Percentiles rank a stretch among this genome's conserved stretches.
Evolutionary conservation across 2,888 invertebrate species (phyloP).

Genomic region (Mantis religiosa): DNA sequence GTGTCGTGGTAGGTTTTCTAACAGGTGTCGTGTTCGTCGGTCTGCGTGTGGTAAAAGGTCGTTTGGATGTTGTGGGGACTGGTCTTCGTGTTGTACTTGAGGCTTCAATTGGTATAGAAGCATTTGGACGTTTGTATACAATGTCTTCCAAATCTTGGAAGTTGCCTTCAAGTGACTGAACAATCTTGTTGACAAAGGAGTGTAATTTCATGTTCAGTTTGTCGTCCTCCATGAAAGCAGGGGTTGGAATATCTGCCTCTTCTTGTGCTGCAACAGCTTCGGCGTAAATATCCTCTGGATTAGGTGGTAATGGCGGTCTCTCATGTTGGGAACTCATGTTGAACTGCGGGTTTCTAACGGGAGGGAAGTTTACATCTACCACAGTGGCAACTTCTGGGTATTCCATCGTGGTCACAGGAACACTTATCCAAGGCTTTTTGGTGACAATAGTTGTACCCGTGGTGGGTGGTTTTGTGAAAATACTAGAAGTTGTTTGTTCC

Average conservation of each 20-base stretch:
- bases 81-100: constrained; percentile 31
- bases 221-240: constrained; percentile 71
- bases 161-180: constrained; percentile 76
- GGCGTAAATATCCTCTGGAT: constrained; percentile 46
- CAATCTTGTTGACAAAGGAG: constrained; percentile 76
- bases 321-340: constrained; percentile 60
- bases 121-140: constrained; percentile 50
- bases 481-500: background rate
- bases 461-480: background rate
- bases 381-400: background rate
- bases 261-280: background rate
- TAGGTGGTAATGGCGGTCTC: constrained; percentile 41
- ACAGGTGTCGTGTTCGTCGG: background rate
- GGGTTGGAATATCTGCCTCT: constrained; percentile 65
- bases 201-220: constrained; percentile 75
- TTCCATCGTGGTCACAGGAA: background rate
- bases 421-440: background rate
- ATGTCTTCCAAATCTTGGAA: constrained; percentile 77
- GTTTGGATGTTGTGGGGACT: constrained; percentile 38
- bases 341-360: constrained; percentile 77
- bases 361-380: constrained; percentile 72
- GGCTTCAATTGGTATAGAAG: constrained; percentile 19
- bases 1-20: background rate
- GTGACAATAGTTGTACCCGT: constrained; percentile 5
- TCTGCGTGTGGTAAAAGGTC: background rate